Conservation (phyloP, 1,140 invertebrate genomes). For the Limonius californicus region DNA sequence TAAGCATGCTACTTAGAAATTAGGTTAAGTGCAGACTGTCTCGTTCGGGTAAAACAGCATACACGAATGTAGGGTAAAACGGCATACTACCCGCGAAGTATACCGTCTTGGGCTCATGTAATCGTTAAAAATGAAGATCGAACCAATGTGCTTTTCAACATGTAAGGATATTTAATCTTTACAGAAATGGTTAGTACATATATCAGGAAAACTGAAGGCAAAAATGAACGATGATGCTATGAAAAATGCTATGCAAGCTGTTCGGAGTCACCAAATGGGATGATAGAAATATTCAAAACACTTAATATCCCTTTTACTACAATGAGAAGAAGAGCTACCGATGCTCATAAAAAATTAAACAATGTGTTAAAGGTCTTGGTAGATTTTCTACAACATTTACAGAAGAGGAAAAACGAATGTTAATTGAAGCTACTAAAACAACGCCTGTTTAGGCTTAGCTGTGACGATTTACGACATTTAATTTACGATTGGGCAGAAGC, state of each 20-base stretch:
- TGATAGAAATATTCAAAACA: conserved; percentile 11
- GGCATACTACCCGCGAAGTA: too few species aligned
- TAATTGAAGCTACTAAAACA: neutral
- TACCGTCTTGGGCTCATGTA: too few species aligned
- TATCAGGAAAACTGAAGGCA: neutral
- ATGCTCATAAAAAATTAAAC: neutral
- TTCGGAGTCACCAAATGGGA: conserved; percentile 13
- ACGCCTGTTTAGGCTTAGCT: neutral
- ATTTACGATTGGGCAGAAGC: conserved; percentile 1
- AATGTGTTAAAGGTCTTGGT: neutral
- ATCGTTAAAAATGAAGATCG: too few species aligned
- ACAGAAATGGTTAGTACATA: neutral
- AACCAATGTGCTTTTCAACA: too few species aligned
- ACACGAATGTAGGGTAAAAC: too few species aligned
- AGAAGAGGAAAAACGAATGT: neutral
- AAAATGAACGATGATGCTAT: neutral
- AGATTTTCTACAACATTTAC: neutral
- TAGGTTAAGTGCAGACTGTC: too few species aligned
- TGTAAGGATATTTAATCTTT: neutral
- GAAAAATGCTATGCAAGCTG: neutral
- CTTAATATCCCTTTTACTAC: neutral
- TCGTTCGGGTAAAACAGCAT: too few species aligned
- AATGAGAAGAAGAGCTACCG: conserved; percentile 11
- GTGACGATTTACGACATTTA: neutral
- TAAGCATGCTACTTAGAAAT: too few species aligned